Conservation (phyloP, 2,113 vertebrate species). For the Callaeas wilsoni region DNA sequence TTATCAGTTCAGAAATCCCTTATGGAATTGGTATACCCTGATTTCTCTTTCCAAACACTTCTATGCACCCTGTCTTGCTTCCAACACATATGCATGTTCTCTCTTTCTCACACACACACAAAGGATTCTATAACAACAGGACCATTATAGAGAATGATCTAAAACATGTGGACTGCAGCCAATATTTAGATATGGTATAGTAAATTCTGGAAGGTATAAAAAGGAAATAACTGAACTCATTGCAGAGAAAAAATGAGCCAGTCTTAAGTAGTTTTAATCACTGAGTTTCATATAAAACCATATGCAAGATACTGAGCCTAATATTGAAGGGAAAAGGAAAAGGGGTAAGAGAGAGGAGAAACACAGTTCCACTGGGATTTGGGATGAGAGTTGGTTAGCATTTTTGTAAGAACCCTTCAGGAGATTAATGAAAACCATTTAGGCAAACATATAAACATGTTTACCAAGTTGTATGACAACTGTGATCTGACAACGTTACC, state of each 20-base stretch:
- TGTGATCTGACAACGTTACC: background rate
- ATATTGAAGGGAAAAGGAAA: background rate
- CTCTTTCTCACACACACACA: constrained; percentile 33
- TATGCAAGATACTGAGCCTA: background rate
- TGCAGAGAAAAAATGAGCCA: constrained; percentile 57
- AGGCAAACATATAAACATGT: background rate
- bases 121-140: constrained; percentile 54
- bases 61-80: constrained; percentile 30
- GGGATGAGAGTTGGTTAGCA: background rate
- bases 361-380: background rate
- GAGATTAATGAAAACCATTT: background rate
- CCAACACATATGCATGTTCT: constrained; percentile 45
- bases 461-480: background rate
- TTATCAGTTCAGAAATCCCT: constrained; percentile 34
- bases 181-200: constrained; percentile 66
- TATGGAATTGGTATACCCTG: constrained; percentile 24
- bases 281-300: constrained; percentile 32
- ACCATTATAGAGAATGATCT: constrained; percentile 66
- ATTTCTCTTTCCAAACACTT: constrained; percentile 41
- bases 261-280: constrained; percentile 53
- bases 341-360: background rate
- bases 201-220: constrained; percentile 66
- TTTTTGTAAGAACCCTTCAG: background rate
- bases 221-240: constrained; percentile 62
- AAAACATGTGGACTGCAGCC: constrained; percentile 66